A percentile compares a stretch with the other conserved stretches of the same genome.
These are phyloP conservation scores for Pseudopleuronectes americanus DNA, from an alignment of 2,797 vertebrate genomes.

Conservation along the genomic window DNA sequence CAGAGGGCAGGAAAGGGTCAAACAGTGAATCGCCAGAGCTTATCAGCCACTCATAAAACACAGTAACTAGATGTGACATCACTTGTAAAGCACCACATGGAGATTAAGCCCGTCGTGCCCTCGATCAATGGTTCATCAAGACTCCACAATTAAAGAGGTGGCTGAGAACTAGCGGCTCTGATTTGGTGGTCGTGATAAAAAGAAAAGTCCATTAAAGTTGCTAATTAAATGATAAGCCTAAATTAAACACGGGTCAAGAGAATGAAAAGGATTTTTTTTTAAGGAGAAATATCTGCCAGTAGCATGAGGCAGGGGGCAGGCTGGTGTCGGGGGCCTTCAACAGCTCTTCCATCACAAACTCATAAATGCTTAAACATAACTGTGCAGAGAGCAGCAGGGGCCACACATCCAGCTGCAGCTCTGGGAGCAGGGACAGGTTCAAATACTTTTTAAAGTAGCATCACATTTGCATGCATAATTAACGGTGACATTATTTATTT, in stretches of 20 bases:
- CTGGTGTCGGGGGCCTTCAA: neutral
- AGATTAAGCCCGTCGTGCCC: constrained; percentile 53
- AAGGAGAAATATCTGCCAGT: constrained; percentile 11
- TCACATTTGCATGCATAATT: neutral
- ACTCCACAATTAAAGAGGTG: constrained; percentile 68
- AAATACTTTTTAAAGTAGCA: neutral
- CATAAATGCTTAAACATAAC: constrained; percentile 1
- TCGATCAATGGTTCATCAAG: constrained; percentile 75
- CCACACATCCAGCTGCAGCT: neutral
- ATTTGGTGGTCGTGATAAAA: constrained; percentile 68
- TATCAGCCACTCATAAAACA: constrained; percentile 63
- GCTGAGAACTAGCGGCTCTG: constrained; percentile 45
- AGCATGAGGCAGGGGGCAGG: neutral
- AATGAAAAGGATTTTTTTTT: constrained; percentile 41
- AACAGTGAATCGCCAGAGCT: constrained; percentile 37
- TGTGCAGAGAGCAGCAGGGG: neutral
- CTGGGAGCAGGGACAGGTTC: neutral
- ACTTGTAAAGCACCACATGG: constrained; percentile 49
- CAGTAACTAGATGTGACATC: constrained; percentile 62
- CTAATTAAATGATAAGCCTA: constrained; percentile 85
- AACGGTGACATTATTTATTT: neutral
- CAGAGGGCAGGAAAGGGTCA: constrained; percentile 38
- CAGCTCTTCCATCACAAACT: constrained; percentile 7
- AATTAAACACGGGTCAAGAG: constrained; percentile 74
- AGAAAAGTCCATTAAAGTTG: constrained; percentile 70